These are phyloP conservation scores for Salmo trutta DNA, from an alignment of 2,797 vertebrate genomes.

Conservation along the genomic window DNA sequence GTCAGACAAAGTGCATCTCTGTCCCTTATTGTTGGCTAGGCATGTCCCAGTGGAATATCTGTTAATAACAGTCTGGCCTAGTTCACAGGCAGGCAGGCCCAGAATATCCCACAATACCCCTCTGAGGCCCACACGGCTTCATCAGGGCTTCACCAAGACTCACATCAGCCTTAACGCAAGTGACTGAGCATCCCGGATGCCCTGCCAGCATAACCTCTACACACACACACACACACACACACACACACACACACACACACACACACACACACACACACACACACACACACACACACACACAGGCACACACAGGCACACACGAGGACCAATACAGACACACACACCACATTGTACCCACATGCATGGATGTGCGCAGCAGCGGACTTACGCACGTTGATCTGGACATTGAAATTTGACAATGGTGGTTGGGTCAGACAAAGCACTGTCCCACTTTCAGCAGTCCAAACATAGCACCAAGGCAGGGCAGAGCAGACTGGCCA, in stretches of 20 bases:
- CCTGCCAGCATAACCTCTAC: background rate
- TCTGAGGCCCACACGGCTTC: background rate
- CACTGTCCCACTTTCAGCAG: constrained; percentile 23
- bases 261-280: no score
- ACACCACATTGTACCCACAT: constrained; percentile 6
- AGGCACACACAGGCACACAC: background rate
- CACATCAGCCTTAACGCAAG: background rate
- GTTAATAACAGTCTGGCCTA: background rate
- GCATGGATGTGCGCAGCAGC: background rate
- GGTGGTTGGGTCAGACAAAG: constrained; percentile 19
- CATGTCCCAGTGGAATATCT: background rate
- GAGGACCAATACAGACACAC: background rate
- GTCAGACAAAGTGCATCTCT: background rate
- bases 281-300: background rate
- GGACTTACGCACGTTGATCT: constrained; percentile 8
- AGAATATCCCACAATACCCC: background rate
- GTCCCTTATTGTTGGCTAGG: background rate
- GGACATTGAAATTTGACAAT: constrained; percentile 14
- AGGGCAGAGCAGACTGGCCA: constrained; percentile 2
- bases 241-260: no score
- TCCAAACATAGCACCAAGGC: constrained; percentile 19
- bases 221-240: no score
- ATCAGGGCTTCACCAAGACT: no score
- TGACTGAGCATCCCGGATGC: constrained; percentile 15
- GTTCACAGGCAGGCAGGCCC: background rate